Evolutionary conservation across 2,888 invertebrate species (phyloP).

Genomic region (Gisinianus flammeolus): DNA sequence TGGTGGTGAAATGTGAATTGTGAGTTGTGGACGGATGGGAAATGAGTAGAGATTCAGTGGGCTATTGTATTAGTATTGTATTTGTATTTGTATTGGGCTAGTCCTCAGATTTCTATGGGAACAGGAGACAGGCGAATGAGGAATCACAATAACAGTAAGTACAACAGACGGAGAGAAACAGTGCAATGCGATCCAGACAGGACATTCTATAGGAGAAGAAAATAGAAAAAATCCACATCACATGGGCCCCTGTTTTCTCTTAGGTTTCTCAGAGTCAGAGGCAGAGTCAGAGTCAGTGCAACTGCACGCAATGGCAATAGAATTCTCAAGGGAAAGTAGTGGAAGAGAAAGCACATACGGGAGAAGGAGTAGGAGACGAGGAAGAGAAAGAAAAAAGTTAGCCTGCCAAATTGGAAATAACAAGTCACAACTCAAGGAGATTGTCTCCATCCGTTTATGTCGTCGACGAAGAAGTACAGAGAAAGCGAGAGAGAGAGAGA

Average conservation of each 20-base stretch:
- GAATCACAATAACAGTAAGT: background rate
- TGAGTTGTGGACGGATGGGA: background rate
- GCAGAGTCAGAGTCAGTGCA: too few species aligned
- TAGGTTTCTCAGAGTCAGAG: too few species aligned
- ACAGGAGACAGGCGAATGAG: background rate
- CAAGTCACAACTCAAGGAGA: slow-evolving; percentile 25
- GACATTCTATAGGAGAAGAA: background rate
- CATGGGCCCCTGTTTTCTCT: background rate
- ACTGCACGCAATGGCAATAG: background rate
- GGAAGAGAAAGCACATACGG: background rate
- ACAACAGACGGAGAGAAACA: background rate
- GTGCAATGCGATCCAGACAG: background rate
- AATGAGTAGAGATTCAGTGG: slow-evolving; percentile 12
- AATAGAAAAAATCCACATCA: background rate
- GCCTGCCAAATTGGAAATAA: slow-evolving; percentile 28
- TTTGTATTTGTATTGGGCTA: background rate
- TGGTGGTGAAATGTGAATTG: too few species aligned
- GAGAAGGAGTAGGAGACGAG: background rate
- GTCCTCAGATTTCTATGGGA: too few species aligned
- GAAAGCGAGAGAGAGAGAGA: background rate
- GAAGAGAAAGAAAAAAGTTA: slow-evolving; percentile 18
- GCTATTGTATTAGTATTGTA: slow-evolving; percentile 17
- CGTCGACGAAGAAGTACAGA: background rate
- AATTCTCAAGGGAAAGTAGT: background rate
- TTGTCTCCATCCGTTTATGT: slow-evolving; percentile 24